phyloP scores from a whole-genome alignment of 2,113 vertebrate species.

The Dicentrarchus labrax region DNA sequence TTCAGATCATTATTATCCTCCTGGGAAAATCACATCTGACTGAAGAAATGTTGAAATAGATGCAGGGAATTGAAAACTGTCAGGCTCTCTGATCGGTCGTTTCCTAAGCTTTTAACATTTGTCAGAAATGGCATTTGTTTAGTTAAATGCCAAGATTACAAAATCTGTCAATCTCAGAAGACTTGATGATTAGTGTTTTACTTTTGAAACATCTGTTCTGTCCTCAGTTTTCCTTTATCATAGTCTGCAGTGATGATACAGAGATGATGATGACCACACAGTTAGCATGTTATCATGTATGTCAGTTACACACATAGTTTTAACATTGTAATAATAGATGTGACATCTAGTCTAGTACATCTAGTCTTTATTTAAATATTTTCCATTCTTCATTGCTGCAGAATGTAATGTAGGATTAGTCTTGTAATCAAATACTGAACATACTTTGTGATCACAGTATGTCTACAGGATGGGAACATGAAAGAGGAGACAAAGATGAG shows the following conservation, averaged over 20 bases:
- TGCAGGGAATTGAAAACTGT: not conserved
- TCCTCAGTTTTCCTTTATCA: not conserved
- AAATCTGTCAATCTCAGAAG: not conserved
- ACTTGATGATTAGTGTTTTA: not conserved
- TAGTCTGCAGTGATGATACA: not conserved
- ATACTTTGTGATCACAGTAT: not conserved
- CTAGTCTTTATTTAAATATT: not conserved
- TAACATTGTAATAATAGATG: not conserved
- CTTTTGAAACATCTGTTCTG: not conserved
- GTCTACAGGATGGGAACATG: not conserved
- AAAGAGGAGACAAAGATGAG: not conserved
- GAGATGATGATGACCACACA: not conserved
- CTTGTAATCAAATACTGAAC: not conserved
- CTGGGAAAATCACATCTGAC: conserved; percentile 3
- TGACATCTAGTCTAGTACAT: no score
- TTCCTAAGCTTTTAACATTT: not conserved
- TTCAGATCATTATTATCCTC: not conserved
- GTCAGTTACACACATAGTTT: not conserved
- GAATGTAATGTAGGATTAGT: not conserved
- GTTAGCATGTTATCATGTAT: not conserved
- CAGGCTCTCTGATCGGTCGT: not conserved
- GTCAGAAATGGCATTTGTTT: conserved; percentile 8
- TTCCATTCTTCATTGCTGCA: not conserved
- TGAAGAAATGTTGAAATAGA: not conserved
- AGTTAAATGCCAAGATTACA: conserved; percentile 2